These are phyloP conservation scores for Diploptera punctata DNA, from an alignment of 2,888 invertebrate species.

Conservation along the genomic window DNA sequence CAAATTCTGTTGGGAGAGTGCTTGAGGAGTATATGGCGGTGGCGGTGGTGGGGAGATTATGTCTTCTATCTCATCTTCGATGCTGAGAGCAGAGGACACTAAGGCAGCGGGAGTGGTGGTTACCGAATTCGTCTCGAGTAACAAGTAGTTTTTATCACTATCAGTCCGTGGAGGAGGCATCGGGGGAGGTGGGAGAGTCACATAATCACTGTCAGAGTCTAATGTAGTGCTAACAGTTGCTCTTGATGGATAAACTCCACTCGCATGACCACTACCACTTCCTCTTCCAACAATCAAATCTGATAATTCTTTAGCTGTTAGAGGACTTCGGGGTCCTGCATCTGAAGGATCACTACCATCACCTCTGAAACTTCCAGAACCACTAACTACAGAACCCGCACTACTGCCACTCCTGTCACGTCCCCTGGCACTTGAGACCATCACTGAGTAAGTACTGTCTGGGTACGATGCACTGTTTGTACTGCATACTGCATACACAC, in stretches of 20 bases:
- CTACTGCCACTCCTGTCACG: conserved; percentile 68
- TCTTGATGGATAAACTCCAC: conserved; percentile 75
- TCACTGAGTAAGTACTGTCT: conserved; percentile 29
- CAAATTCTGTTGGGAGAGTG: conserved; percentile 39
- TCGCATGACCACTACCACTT: conserved; percentile 39
- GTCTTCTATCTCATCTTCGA: conserved; percentile 71
- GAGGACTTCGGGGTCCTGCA: conserved; percentile 69
- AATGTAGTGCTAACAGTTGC: conserved; percentile 85
- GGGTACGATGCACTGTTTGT: conserved; percentile 42
- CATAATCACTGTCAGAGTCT: conserved; percentile 91
- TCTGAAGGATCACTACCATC: conserved; percentile 91
- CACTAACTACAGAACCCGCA: conserved; percentile 72
- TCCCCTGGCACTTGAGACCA: conserved; percentile 54
- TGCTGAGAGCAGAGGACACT: conserved; percentile 61
- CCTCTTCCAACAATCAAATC: conserved; percentile 76
- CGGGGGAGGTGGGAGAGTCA: conserved; percentile 63
- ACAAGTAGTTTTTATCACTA: conserved; percentile 56
- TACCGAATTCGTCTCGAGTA: conserved; percentile 58
- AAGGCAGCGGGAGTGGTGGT: conserved; percentile 15
- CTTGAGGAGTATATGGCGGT: conserved; percentile 49
- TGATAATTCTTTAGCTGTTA: conserved; percentile 84
- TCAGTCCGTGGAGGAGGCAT: conserved; percentile 48
- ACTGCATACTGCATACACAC: conserved; percentile 79
- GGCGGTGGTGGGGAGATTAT: conserved; percentile 58
- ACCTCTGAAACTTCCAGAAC: conserved; percentile 80